phyloP scores from a whole-genome alignment of 2,888 invertebrate genomes.

The Neoaliturus tenellus region DNA sequence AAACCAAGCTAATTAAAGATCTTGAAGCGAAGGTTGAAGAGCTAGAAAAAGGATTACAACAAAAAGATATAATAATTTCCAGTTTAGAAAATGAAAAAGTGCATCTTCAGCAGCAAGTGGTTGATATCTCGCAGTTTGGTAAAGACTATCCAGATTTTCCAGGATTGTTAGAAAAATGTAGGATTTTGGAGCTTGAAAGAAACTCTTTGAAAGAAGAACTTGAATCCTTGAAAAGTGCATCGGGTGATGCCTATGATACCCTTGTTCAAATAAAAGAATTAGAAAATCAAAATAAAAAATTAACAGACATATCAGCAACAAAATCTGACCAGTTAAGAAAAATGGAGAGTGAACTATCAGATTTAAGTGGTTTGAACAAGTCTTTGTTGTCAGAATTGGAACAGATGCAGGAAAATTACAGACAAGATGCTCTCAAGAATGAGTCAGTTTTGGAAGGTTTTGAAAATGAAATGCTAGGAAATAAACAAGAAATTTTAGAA shows the following conservation, averaged over 20 bases:
- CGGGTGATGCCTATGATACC: not conserved
- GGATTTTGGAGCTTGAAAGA: not conserved
- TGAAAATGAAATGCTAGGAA: conserved; percentile 65
- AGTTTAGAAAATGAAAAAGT: conserved; percentile 44
- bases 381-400: conserved; percentile 60
- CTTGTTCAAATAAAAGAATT: conserved; percentile 47
- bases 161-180: conserved; percentile 21
- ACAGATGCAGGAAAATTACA: conserved; percentile 61
- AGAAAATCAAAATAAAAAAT: conserved; percentile 44
- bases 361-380: conserved; percentile 61
- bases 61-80: conserved; percentile 52
- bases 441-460: conserved; percentile 72
- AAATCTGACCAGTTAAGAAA: conserved; percentile 58
- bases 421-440: conserved; percentile 62
- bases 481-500: conserved; percentile 72
- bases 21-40: conserved; percentile 73
- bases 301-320: conserved; percentile 35
- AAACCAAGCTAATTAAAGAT: conserved; percentile 79
- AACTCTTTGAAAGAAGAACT: conserved; percentile 22
- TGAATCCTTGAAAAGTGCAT: not conserved
- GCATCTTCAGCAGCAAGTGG: not conserved
- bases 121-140: not conserved
- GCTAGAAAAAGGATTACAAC: conserved; percentile 52
- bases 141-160: not conserved
- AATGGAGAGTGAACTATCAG: conserved; percentile 51